These are phyloP conservation scores for Xanthorhoe designata DNA, from an alignment of 2,888 invertebrate species.

Conservation along the genomic window DNA sequence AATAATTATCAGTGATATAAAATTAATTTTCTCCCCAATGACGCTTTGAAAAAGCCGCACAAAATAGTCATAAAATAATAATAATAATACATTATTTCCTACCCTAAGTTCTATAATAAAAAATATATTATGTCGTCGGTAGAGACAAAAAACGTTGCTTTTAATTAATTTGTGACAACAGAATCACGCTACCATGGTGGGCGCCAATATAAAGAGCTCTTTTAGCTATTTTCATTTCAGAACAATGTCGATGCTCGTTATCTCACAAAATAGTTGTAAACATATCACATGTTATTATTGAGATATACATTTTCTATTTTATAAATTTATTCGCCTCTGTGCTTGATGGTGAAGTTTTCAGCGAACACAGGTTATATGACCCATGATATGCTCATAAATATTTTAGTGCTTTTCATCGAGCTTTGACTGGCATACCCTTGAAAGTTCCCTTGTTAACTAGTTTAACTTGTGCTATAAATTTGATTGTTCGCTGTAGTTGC, in stretches of 20 bases:
- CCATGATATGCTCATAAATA: slow-evolving; percentile 14
- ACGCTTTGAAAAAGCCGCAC: neutral
- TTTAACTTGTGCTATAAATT: slow-evolving; percentile 7
- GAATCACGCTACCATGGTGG: slow-evolving; percentile 5
- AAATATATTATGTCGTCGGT: too few relatives aligned
- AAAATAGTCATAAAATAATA: too few relatives aligned
- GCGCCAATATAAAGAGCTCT: slow-evolving; percentile 11
- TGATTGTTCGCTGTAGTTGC: slow-evolving; percentile 5
- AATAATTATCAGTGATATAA: too few relatives aligned
- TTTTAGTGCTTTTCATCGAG: slow-evolving; percentile 21
- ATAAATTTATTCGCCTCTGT: neutral
- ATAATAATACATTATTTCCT: too few relatives aligned
- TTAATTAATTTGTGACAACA: slow-evolving; percentile 6
- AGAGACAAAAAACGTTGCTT: too few relatives aligned
- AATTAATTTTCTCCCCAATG: neutral
- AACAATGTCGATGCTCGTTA: neutral
- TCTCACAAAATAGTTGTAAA: neutral
- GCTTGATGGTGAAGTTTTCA: slow-evolving; percentile 1
- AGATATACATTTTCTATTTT: neutral
- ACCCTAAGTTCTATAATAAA: too few relatives aligned
- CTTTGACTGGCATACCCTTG: slow-evolving; percentile 18
- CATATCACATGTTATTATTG: neutral
- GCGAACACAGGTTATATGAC: slow-evolving; percentile 10
- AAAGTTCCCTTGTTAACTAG: slow-evolving; percentile 15
- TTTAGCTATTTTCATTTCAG: slow-evolving; percentile 1